Conservation (phyloP, 2,797 vertebrate species). For the Leptoclinus maculatus region DNA sequence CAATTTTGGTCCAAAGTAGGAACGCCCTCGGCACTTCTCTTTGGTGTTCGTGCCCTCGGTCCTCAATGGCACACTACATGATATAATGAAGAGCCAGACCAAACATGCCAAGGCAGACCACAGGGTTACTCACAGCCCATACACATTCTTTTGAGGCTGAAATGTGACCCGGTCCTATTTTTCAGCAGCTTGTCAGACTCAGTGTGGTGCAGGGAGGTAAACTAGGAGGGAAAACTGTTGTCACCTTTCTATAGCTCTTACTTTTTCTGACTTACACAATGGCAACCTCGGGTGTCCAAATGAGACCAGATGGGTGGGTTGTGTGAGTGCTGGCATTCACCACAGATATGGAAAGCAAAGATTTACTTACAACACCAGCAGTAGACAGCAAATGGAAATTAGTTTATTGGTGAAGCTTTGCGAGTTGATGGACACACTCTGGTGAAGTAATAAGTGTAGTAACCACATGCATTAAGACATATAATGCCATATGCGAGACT, state of each 20-base stretch:
- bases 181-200: conserved; percentile 84
- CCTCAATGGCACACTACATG: conserved; percentile 79
- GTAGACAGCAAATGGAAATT: conserved; percentile 70
- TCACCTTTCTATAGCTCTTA: conserved; percentile 77
- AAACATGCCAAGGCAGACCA: conserved; percentile 81
- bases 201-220: conserved; percentile 79
- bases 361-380: conserved; percentile 53
- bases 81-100: conserved; percentile 79
- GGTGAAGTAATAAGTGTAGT: conserved; percentile 65
- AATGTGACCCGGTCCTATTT: conserved; percentile 79
- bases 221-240: conserved; percentile 81
- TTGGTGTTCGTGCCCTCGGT: conserved; percentile 76
- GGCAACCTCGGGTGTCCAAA: conserved; percentile 69
- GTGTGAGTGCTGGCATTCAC: conserved; percentile 45
- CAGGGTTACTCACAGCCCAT: conserved; percentile 81
- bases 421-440: conserved; percentile 62
- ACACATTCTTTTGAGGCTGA: conserved; percentile 83
- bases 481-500: conserved; percentile 57
- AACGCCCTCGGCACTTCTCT: conserved; percentile 76
- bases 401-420: conserved; percentile 65
- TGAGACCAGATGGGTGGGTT: conserved; percentile 60
- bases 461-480: conserved; percentile 67
- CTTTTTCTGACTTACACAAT: conserved; percentile 68
- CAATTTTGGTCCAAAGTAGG: conserved; percentile 70
- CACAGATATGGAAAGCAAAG: conserved; percentile 54